Base-by-base conservation (phyloP, 2,113 vertebrate species). In the Smithornis capensis region DNA sequence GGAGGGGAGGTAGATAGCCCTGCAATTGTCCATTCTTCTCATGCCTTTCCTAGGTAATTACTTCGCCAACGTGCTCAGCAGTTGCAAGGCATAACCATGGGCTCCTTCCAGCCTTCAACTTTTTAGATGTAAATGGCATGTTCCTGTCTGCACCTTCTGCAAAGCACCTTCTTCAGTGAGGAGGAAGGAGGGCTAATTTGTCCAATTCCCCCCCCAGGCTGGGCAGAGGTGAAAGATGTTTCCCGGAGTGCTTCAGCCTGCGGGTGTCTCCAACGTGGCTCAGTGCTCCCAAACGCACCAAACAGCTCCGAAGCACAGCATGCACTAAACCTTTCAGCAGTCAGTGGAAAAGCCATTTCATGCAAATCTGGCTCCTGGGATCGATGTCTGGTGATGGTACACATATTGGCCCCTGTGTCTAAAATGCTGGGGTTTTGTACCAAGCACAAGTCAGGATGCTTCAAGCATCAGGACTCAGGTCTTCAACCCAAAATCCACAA, bases 221-320 rank as follows among this genome's bases (percentile, higher is more conserved):
- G 18, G 15, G 35, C 60, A 47, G 74, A 81, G 29, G 21, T 57
- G 14, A 68, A 89, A 50, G 52, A 44, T 19, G 12, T 28, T 91
- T 76, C 59, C 33, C 38, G 14, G 18, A 49, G 55, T 14, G n/a
- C 29, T 33, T 93, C 17, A 28, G 49, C 62, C 52, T 35, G 17
- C 2, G 1, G 17, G 7, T n/a, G 19, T n/a, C 59, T 73, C 49
- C 14, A 33, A 21, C 4, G 3, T 4, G 8, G 52, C 42, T 37
- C 10, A 9, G 12, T 28, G 64, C 37, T 63, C 25, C 57, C 13
- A 5, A 84, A 35, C 44, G 60, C 59, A 33, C 12, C 33, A 40
- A 76, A 59, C 29, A 25, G 60, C 53, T 19, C 38, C 0, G 0
- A 52, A 83, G 59, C 65, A 40, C 0, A 0, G 4, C 0, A 0